A percentile compares a stretch with the other conserved stretches of the same genome.
phyloP scores from a whole-genome alignment of 2,888 invertebrate species.

The Epinotia ramella region DNA sequence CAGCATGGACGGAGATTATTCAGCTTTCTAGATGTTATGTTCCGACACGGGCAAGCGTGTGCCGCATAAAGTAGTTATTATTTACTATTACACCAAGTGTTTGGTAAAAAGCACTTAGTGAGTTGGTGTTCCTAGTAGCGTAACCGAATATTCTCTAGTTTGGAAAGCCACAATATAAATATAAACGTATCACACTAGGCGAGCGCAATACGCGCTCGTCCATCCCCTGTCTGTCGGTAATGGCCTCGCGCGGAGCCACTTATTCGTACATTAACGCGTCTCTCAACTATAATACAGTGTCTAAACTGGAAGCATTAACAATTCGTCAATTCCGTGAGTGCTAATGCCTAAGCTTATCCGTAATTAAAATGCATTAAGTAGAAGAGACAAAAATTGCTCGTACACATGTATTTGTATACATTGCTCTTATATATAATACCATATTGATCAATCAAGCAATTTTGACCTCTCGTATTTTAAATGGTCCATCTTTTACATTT shows the following conservation, averaged over 20 bases:
- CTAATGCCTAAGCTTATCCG: constrained; percentile 74
- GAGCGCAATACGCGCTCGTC: constrained; percentile 23
- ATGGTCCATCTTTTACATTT: constrained; percentile 83
- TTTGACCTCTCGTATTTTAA: constrained; percentile 61
- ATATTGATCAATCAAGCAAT: constrained; percentile 56
- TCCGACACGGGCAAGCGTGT: constrained; percentile 11
- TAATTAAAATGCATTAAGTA: constrained; percentile 65
- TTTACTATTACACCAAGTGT: constrained; percentile 28
- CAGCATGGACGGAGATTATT: constrained; percentile 78
- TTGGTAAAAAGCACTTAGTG: constrained; percentile 21
- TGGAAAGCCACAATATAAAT: constrained; percentile 36
- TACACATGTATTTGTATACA: constrained; percentile 49
- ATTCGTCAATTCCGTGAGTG: constrained; percentile 83
- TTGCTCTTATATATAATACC: constrained; percentile 51
- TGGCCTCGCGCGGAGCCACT: constrained; percentile 13
- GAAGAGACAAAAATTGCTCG: constrained; percentile 66
- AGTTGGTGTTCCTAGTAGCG: constrained; percentile 25
- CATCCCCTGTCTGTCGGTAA: constrained; percentile 28
- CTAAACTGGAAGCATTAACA: constrained; percentile 78
- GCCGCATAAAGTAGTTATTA: background rate
- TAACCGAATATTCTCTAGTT: constrained; percentile 42
- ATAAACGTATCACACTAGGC: constrained; percentile 35
- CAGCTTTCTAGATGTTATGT: constrained; percentile 52
- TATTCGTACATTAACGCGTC: constrained; percentile 55
- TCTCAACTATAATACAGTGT: constrained; percentile 58